Evolutionary conservation across 2,888 invertebrate genomes (phyloP).

Genomic region (Rhorus exstirpatorius): DNA sequence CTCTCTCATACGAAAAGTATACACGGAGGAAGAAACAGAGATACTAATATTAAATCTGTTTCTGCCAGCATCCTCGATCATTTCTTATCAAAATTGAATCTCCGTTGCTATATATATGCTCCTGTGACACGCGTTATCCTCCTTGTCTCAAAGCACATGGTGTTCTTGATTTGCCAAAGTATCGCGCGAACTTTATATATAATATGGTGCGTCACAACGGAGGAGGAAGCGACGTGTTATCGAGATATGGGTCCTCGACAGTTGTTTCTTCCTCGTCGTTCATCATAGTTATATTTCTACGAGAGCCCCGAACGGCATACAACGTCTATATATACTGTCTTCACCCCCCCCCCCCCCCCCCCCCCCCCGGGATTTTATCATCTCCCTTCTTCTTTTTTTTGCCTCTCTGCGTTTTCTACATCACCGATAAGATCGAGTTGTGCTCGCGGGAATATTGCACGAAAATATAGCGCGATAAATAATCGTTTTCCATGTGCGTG

Average conservation of each 20-base stretch:
- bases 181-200: not conserved
- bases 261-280: not conserved
- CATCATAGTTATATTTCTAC: slow-evolving; percentile 17
- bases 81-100: slow-evolving; percentile 32
- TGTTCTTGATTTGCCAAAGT: slow-evolving; percentile 35
- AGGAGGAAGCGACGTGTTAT: slow-evolving; percentile 10
- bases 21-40: not conserved
- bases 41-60: slow-evolving; percentile 23
- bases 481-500: slow-evolving; percentile 26
- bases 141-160: slow-evolving; percentile 13
- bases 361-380: slow-evolving; percentile 12
- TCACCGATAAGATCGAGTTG: slow-evolving; percentile 48
- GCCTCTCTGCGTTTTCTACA: slow-evolving; percentile 17
- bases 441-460: slow-evolving; percentile 11
- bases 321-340: slow-evolving; percentile 3
- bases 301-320: slow-evolving; percentile 13
- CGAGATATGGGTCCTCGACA: slow-evolving; percentile 34
- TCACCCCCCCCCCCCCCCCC: no score
- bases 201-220: no score
- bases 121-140: slow-evolving; percentile 22
- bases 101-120: slow-evolving; percentile 1
- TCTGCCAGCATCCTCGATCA: slow-evolving; percentile 17
- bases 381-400: not conserved
- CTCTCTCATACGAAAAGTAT: not conserved
- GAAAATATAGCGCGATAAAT: slow-evolving; percentile 45